Base-by-base conservation (phyloP, 1,140 invertebrate species). In the Antheraea mylitta region DNA sequence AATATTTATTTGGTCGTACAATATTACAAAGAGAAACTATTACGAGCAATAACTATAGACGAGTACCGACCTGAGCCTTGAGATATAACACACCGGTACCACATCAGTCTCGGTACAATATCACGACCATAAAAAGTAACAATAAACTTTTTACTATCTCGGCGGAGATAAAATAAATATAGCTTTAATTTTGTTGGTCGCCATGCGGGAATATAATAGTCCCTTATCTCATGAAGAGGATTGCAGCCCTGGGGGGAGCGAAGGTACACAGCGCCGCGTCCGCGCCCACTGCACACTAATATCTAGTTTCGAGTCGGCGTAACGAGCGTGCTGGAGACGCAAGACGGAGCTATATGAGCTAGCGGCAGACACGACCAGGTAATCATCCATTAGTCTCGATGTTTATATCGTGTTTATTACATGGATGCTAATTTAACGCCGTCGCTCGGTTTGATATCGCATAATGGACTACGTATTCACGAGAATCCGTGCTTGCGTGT, bases 301-400 rank as follows among this genome's bases (percentile, higher is more conserved):
- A n/a, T n/a, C 45, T 53, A 53, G 11, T 53, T n/a, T 53, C 11
- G 45, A 53, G 5, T 16, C 45, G 11, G 38, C 38, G 38, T 7
- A 7, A 6, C 45, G 45, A 53, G 45, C 45, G 45, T 53, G 36
- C 60, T 19, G 36, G 60, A n/a, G 60, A 9, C 81, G 38, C 38
- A 42, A 11, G 38, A 42, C 38, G 38, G 11, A 42, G 38, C 38
- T 7, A 42, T 42, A 11, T 13, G 16, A 7, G 11, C 45, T 53
- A 16, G 45, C 45, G 45, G 45, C 45, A n/a, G 45, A 53, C 45
- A 53, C 45, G 45, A 53, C 16, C 45, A 13, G 45, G 45, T 53
- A 82, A 87, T 86, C 83, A 84, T 85, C 80, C 85, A 90, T 86
- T 87, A 86, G 85, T 85, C 80, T 86, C 80, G 81, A 83, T 83